phyloP scores from a whole-genome alignment of 1,140 invertebrate species.

The Scaptodrosophila lebanonensis region DNA sequence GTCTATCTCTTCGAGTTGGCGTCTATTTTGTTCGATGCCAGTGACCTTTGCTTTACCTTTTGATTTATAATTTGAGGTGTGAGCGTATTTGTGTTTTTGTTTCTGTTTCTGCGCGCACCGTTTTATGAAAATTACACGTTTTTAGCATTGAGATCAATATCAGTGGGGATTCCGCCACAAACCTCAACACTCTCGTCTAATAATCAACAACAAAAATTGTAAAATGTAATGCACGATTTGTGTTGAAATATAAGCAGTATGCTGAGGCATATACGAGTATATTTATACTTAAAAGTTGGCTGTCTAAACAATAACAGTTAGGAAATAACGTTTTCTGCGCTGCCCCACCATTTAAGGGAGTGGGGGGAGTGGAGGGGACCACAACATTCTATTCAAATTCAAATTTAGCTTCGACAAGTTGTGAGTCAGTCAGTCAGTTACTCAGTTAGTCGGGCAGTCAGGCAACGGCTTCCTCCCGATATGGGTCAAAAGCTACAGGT shows the following conservation, averaged over 20 bases:
- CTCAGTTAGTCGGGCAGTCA: too few relatives aligned
- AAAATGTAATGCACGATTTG: constrained; percentile 66
- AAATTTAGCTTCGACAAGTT: constrained; percentile 39
- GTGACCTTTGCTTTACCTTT: constrained; percentile 56
- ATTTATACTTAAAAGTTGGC: too few relatives aligned
- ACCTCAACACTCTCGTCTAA: constrained; percentile 16
- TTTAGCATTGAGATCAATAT: constrained; percentile 45
- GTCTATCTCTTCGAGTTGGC: constrained; percentile 22
- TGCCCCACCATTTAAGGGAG: constrained; percentile 30
- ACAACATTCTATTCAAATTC: constrained; percentile 66
- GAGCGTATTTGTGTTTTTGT: constrained; percentile 4
- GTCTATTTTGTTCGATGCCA: constrained; percentile 45
- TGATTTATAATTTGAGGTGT: constrained; percentile 17
- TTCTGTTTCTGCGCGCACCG: not conserved
- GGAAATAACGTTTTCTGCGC: constrained; percentile 43
- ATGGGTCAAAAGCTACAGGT: constrained; percentile 73
- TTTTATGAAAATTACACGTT: constrained; percentile 39
- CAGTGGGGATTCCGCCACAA: constrained; percentile 36
- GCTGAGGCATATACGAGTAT: too few relatives aligned
- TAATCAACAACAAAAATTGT: constrained; percentile 10
- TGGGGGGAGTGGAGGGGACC: too few relatives aligned
- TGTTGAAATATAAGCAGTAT: constrained; percentile 55
- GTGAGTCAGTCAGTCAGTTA: not conserved
- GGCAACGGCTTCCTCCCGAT: constrained; percentile 50
- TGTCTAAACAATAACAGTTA: constrained; percentile 59